These are phyloP conservation scores for Eclectus roratus DNA, from an alignment of 2,113 vertebrate species.

Conservation along the genomic window DNA sequence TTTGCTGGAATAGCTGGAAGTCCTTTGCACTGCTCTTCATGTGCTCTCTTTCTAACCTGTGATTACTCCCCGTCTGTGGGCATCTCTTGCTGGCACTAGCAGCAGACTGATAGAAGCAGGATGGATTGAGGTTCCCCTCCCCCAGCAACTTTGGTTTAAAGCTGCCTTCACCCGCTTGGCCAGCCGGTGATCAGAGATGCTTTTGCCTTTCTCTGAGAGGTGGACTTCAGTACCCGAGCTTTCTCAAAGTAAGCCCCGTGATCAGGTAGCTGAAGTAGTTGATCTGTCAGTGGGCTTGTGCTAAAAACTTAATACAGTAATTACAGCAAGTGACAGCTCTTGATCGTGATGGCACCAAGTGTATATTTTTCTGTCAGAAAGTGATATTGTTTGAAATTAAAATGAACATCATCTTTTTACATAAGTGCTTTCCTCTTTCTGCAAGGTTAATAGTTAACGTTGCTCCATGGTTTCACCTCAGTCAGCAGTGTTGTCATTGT, in stretches of 20 bases:
- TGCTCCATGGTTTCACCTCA: background rate
- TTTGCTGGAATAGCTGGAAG: background rate
- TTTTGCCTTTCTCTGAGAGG: background rate
- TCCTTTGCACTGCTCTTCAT: background rate
- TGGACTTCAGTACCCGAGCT: background rate
- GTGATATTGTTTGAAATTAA: background rate
- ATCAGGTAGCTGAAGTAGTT: background rate
- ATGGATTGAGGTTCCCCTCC: background rate
- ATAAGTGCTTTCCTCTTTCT: background rate
- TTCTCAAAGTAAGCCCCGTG: background rate
- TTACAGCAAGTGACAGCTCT: slow-evolving; percentile 26
- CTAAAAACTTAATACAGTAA: background rate
- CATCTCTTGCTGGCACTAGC: background rate
- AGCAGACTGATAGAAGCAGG: background rate
- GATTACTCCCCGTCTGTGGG: background rate
- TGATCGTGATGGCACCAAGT: background rate
- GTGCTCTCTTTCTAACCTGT: background rate
- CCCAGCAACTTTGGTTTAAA: background rate
- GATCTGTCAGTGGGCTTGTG: background rate
- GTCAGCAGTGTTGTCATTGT: background rate
- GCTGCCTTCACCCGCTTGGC: background rate
- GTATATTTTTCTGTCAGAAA: background rate
- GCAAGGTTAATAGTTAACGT: background rate
- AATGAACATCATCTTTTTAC: background rate
- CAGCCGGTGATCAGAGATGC: background rate